Conservation (phyloP, 1,140 invertebrate species). For the Drosophila sturtevanti region DNA sequence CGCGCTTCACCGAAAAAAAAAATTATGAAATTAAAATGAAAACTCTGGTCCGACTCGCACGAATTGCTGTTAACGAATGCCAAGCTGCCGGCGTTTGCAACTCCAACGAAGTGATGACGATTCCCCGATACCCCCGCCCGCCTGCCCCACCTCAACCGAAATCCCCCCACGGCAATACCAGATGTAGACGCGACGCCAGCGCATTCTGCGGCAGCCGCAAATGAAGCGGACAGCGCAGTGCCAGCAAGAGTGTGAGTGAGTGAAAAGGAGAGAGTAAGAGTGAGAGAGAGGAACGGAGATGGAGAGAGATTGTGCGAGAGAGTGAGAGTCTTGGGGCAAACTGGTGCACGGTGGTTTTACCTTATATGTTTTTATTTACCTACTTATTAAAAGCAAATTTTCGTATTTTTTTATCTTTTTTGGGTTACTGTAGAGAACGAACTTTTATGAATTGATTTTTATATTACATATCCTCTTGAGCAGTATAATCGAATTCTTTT, state of each 20-base stretch:
- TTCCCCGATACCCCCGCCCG: conserved; percentile 49
- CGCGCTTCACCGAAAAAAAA: conserved; percentile 18
- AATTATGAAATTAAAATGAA: conserved; percentile 20
- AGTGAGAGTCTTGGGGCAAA: conserved; percentile 14
- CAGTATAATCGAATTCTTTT: too few relatives aligned
- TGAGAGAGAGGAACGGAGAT: background rate
- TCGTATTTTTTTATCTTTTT: too few relatives aligned
- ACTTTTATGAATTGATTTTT: too few relatives aligned
- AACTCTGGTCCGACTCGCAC: conserved; percentile 68
- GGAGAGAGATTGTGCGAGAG: conserved; percentile 2
- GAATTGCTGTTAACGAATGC: conserved; percentile 66
- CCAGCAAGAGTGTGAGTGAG: background rate
- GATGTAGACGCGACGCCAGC: conserved; percentile 10
- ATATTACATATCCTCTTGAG: too few relatives aligned
- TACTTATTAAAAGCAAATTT: too few relatives aligned
- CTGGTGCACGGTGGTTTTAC: background rate
- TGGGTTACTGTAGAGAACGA: too few relatives aligned
- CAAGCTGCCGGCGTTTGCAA: conserved; percentile 62
- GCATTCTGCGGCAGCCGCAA: conserved; percentile 10
- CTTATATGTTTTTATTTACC: background rate
- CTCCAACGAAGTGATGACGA: conserved; percentile 64
- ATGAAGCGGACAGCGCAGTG: conserved; percentile 41
- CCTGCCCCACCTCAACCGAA: conserved; percentile 19
- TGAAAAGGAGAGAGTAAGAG: conserved; percentile 17
- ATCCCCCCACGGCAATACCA: conserved; percentile 31